phyloP scores from a whole-genome alignment of 2,888 invertebrate species.

The Chrysodeixis includens region DNA sequence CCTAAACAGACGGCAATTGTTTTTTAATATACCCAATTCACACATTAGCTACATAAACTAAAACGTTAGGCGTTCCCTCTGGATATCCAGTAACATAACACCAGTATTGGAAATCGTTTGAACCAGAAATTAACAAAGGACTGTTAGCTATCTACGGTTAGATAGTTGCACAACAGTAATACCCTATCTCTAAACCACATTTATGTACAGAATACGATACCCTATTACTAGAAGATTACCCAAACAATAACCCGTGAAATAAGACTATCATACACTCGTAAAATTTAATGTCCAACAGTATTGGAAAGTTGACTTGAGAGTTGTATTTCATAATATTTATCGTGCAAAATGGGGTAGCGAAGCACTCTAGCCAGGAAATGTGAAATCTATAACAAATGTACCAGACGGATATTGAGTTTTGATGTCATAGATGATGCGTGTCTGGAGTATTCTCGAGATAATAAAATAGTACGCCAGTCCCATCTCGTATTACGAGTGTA shows the following conservation, averaged over 20 bases:
- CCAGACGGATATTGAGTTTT: constrained; percentile 83
- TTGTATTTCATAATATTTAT: constrained; percentile 77
- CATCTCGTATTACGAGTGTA: constrained; percentile 49
- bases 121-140: constrained; percentile 32
- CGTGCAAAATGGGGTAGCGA: constrained; percentile 67
- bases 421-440: constrained; percentile 80
- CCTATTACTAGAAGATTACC: constrained; percentile 63
- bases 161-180: constrained; percentile 35
- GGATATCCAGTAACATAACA: constrained; percentile 21
- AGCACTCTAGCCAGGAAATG: constrained; percentile 73
- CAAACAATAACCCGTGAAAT: constrained; percentile 71
- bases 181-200: constrained; percentile 39
- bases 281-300: constrained; percentile 76
- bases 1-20: too few species aligned
- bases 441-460: constrained; percentile 76
- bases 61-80: constrained; percentile 16
- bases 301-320: constrained; percentile 71
- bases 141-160: constrained; percentile 29
- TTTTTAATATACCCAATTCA: neutral
- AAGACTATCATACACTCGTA: constrained; percentile 67
- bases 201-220: constrained; percentile 50
- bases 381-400: constrained; percentile 82
- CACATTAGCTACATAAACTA: neutral
- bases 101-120: constrained; percentile 32
- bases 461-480: constrained; percentile 77